Evolutionary conservation across 2,797 vertebrate genomes (phyloP), one percentile per base, ranked within the genome.

Genomic region (Alcedo atthis): DNA sequence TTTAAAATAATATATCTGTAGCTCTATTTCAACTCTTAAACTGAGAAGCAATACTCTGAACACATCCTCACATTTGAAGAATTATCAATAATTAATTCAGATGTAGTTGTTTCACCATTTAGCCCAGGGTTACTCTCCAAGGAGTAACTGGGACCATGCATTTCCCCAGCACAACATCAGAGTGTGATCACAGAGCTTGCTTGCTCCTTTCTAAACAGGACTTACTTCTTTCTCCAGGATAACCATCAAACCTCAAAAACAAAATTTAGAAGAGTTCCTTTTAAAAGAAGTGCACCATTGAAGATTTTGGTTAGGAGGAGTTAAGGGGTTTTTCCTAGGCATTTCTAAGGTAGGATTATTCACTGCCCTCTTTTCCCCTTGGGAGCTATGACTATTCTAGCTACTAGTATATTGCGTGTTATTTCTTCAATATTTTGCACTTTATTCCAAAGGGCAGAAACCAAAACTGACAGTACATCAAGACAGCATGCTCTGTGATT

Each of bases 401-500:
- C 90, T 94, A 91, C 87, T 68, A 92, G 92, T 85, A 84, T 87
- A 92, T 90, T 92, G 78, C 21, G 30, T 85, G 67, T 87, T 93
- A 95, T 95, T 97, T 97, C 92, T 95, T 96, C 95, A 96, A 82
- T 87, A 93, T 66, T 78, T 81, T 87, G 70, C 92, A 85, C 89
- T 94, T 96, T 83, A 85, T 89, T 96, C 85, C 89, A 76, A 94
- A 96, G 67, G 86, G 69, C 89, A 95, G 86, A 96, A 96, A 96
- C 75, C 77, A 94, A 94, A 96, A 92, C 67, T 86, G 93, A 95
- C 87, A 95, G 85, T 77, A 90, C 75, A 92, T 91, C 83, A 83
- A 94, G 95, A 92, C 90, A 87, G 75, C 42, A 63, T 4, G 68
- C 49, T 66, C 62, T 84, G 12, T 49, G 89, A 92, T 80, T 93